Evolutionary conservation across 2,113 vertebrate genomes (phyloP), one percentile per base, ranked within the genome.

Genomic region (Cochlearius cochlearius): DNA sequence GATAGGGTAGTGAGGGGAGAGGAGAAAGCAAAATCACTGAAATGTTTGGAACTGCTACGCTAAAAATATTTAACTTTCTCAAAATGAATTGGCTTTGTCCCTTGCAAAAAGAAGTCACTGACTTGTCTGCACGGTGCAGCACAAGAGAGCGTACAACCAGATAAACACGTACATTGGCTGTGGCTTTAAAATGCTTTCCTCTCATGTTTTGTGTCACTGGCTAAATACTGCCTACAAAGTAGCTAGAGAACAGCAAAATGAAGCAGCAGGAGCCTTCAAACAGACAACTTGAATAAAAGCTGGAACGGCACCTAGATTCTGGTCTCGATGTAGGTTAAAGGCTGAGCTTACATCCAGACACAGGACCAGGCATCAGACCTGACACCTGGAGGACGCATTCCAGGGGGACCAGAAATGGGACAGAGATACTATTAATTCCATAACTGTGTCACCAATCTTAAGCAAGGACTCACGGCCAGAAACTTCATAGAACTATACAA

Each of bases 391-490:
- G 75, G 90, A 97, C 67, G 90, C 71, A 66, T 75, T 96, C 94
- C 93, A 86, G 47, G 20, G 95, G 95, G 92, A 96, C 59, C 64
- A 96, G 82, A 96, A 96, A 77, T 94, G 90, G 96, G 96, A 97
- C 96, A 92, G 77, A 93, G 96, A 94, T 96, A 92, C 75, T 96
- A 96, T 96, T 96, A 97, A 94, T 96, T 95, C 75, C 29, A 0
- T 80, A 96, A 96, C 85, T 93, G 75, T 96, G 96, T 94, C 93
- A 95, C 45, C 85, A 90, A 41, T 88, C 74, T 93, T 88, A 90
- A 93, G 81, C 90, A 96, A 96, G 92, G 95, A 96, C 93, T 96
- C 29, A 10, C 43, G n/a, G 68, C 49, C 49, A 94, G 64, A 92
- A 86, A 94, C 56, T 94, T 94, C 73, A 69, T 4, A 78, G 53